These are phyloP conservation scores for Ips nitidus DNA, from an alignment of 1,140 invertebrate genomes.

Conservation along the genomic window DNA sequence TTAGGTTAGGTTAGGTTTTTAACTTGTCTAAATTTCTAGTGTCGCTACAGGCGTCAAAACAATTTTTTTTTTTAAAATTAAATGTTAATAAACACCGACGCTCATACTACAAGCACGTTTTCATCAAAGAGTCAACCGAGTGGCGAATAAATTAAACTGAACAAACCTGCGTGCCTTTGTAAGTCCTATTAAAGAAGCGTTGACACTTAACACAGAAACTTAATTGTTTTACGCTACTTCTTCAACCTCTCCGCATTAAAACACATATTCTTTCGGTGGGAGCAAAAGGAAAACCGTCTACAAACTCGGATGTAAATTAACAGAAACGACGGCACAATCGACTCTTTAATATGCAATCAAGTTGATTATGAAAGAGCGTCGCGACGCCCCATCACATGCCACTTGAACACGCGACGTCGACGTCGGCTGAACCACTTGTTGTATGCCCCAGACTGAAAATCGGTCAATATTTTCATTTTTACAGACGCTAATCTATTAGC, in stretches of 20 bases:
- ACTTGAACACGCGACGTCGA: slow-evolving; percentile 29
- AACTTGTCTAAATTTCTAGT: too few species aligned
- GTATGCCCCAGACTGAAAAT: not conserved
- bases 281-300: too few species aligned
- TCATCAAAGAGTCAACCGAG: slow-evolving; percentile 5
- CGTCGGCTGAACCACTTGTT: slow-evolving; percentile 8
- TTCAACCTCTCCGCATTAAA: not conserved
- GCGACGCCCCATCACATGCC: slow-evolving; percentile 17
- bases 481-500: not conserved
- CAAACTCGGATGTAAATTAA: too few species aligned
- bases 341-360: slow-evolving; percentile 28
- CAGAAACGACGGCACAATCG: not conserved
- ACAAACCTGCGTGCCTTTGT: slow-evolving; percentile 2
- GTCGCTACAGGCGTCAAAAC: too few species aligned
- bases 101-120: slow-evolving; percentile 3
- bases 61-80: not conserved
- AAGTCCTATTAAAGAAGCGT: slow-evolving; percentile 19
- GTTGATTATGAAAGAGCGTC: slow-evolving; percentile 14
- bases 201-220: slow-evolving; percentile 18
- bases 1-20: too few species aligned
- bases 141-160: slow-evolving; percentile 13
- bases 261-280: too few species aligned
- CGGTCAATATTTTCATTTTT: slow-evolving; percentile 4
- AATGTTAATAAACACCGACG: not conserved
- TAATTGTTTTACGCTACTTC: slow-evolving; percentile 15